phyloP scores from a whole-genome alignment of 2,888 invertebrate genomes.

The Mesodorylaimus sp. region DNA sequence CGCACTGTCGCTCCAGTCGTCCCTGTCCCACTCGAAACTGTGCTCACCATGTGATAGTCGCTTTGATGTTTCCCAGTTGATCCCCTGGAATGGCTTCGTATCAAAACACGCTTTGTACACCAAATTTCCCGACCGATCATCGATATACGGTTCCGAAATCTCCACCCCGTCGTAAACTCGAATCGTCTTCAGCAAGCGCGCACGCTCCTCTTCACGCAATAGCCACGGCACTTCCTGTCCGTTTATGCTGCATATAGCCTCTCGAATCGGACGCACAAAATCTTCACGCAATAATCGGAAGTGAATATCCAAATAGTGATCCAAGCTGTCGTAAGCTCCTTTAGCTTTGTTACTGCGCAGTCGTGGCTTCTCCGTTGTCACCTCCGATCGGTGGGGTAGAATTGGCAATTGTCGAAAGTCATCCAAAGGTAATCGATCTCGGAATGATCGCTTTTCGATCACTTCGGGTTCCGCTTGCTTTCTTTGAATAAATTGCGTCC shows the following conservation, averaged over 20 bases:
- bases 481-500: too few species aligned
- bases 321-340: constrained; percentile 45
- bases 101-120: constrained; percentile 12
- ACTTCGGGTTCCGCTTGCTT: too few species aligned
- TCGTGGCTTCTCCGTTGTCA: constrained; percentile 27
- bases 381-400: too few species aligned
- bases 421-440: too few species aligned
- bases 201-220: background rate
- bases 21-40: too few species aligned
- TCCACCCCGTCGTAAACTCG: constrained; percentile 6
- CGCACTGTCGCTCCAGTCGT: too few species aligned
- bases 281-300: constrained; percentile 60
- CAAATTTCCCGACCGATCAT: constrained; percentile 14
- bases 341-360: constrained; percentile 43
- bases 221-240: constrained; percentile 15
- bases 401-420: too few species aligned
- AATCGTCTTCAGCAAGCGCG: background rate
- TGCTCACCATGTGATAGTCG: too few species aligned
- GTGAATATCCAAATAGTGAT: constrained; percentile 60
- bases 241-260: constrained; percentile 43
- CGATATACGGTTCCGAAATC: constrained; percentile 14
- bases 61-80: constrained; percentile 38
- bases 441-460: too few species aligned
- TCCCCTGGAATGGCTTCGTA: constrained; percentile 11
- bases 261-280: constrained; percentile 51